Percentiles rank a stretch among this genome's conserved stretches.
Evolutionary conservation across 2,113 vertebrate genomes (phyloP).

Genomic region (Elgaria multicarinata): DNA sequence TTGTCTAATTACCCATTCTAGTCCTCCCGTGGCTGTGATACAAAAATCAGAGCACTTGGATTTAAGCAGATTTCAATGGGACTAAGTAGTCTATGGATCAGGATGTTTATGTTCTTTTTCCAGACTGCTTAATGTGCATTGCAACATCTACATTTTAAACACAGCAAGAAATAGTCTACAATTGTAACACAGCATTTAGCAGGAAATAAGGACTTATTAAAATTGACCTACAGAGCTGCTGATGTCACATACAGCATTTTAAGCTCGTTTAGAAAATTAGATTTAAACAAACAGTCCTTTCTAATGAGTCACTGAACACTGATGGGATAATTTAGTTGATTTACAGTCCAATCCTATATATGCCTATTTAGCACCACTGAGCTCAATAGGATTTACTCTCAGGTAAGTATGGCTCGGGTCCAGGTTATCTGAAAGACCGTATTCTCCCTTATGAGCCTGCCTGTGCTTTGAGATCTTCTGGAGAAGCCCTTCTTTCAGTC

Average conservation of each 20-base stretch:
- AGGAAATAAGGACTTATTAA: not conserved
- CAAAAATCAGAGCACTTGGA: conserved; percentile 35
- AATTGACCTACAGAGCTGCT: not conserved
- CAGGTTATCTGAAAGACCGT: no score
- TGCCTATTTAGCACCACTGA: not conserved
- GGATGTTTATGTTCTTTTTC: not conserved
- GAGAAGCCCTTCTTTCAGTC: no score
- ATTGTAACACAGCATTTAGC: conserved; percentile 1
- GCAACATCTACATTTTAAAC: conserved; percentile 35
- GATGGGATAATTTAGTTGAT: not conserved
- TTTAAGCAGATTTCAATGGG: conserved; percentile 28
- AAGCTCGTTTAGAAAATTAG: not conserved
- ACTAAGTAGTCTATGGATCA: conserved; percentile 20
- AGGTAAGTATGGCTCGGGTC: not conserved
- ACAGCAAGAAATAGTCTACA: conserved; percentile 27
- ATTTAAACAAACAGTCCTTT: conserved; percentile 13
- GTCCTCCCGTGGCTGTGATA: conserved; percentile 8
- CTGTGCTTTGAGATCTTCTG: no score
- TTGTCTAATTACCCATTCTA: conserved; percentile 44
- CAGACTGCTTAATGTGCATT: conserved; percentile 1
- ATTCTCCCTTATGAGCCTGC: no score
- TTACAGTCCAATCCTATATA: conserved; percentile 1
- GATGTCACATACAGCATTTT: not conserved
- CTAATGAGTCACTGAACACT: conserved; percentile 9
- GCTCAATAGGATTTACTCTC: not conserved